Percentiles rank a stretch among this genome's conserved stretches.
phyloP scores from a whole-genome alignment of 2,113 vertebrate species.

The Muscicapa adusta region DNA sequence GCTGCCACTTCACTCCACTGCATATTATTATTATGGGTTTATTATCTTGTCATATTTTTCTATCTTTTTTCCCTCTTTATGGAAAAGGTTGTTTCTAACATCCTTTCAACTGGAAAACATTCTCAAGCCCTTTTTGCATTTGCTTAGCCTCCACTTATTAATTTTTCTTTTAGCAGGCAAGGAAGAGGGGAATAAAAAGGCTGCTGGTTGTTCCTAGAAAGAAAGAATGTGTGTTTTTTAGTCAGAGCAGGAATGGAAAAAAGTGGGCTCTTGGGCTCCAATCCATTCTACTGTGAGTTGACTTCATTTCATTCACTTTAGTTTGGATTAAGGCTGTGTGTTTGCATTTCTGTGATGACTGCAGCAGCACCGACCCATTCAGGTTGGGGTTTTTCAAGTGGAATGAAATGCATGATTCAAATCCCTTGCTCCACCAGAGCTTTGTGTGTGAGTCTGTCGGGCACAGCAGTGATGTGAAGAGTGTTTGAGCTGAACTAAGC shows the following conservation, averaged over 20 bases:
- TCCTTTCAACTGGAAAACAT: conserved; percentile 44
- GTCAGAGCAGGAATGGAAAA: background rate
- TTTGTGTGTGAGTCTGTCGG: background rate
- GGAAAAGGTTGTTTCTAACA: background rate
- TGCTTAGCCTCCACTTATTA: conserved; percentile 32
- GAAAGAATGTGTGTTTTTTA: conserved; percentile 18
- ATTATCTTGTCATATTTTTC: background rate
- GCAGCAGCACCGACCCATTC: background rate
- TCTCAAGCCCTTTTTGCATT: conserved; percentile 32
- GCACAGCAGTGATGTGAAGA: fast-evolving
- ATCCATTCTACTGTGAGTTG: background rate
- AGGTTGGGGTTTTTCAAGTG: background rate
- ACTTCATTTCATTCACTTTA: background rate
- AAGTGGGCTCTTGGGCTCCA: conserved; percentile 8
- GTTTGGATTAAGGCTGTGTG: background rate
- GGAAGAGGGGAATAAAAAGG: background rate
- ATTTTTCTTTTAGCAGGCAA: conserved; percentile 2
- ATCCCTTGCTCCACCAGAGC: background rate
- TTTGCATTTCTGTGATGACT: conserved; percentile 10
- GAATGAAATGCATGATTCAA: background rate
- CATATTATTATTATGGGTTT: background rate
- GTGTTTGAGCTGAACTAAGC: background rate
- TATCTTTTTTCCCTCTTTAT: background rate
- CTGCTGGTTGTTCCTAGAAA: background rate
- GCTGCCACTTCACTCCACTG: background rate